Base-by-base conservation (phyloP, 2,888 invertebrate genomes). In the Torymus aiolomorphi region DNA sequence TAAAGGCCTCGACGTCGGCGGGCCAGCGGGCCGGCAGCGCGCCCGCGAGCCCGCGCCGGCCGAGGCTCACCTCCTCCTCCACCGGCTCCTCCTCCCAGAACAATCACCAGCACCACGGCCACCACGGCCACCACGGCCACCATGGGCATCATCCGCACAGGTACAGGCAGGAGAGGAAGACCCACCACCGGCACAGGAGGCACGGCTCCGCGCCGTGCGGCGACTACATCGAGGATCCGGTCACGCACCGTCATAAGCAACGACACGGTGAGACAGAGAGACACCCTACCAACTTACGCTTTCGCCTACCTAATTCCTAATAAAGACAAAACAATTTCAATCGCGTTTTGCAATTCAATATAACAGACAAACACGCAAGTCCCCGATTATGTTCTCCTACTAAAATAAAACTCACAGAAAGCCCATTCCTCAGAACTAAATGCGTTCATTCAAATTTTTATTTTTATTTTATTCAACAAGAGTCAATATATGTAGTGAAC, bases 1-100 rank as follows among this genome's bases (percentile, higher is more conserved):
- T 93, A 91, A 91, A 92, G 88, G 90, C 91, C 86, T 84, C 89
- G 84, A 84, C 90, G 88, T 85, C 90, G 87, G n/a, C 87, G 91
- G 84, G 90, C 91, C 86, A 89, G 91, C 89, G 91, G 91, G 84
- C 91, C 90, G 81, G 92, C 80, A 86, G 89, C 82, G 85, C 88
- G 14, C 91, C 91, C 65, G 87, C 90, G 14, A 92, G 91, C 84
- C 91, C 91, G 2, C 90, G 90, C 61, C 88, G 91, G 75, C 87
- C 91, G 49, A 86, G 91, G 78, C 86, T 91, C 49, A 90, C 91
- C 62, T 91, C 91, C 54, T 90, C 90, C 11, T 91, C 91, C 71
- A 91, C 91, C 65, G 88, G 87, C 75, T 89, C 90, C 74, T 91
- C 91, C 14, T 90, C 91, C n/a, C 88, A 90, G 80, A 89, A 89